A percentile compares a stretch with the other conserved stretches of the same genome.
Conservation (phyloP, 2,888 invertebrate species). For the Watsonalla binaria region DNA sequence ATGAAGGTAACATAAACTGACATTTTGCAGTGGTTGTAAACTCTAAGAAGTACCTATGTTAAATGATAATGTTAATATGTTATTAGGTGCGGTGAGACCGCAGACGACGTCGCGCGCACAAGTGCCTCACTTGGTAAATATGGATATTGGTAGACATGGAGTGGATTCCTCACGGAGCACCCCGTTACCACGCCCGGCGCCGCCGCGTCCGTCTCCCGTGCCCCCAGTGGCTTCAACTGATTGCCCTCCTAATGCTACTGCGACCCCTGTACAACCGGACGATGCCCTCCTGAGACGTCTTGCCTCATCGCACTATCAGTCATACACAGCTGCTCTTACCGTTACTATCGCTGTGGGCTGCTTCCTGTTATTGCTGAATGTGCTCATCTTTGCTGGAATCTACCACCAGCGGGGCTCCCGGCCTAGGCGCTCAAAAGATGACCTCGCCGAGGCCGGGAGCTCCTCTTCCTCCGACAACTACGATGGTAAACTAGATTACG, state of each 20-base stretch:
- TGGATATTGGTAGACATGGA: conserved; percentile 45
- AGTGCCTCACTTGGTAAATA: conserved; percentile 75
- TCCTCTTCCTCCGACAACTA: conserved; percentile 82
- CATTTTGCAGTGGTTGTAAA: neutral
- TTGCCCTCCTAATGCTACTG: conserved; percentile 82
- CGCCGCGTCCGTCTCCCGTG: conserved; percentile 55
- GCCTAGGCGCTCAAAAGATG: conserved; percentile 87
- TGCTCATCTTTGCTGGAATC: conserved; percentile 92
- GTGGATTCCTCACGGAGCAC: conserved; percentile 46
- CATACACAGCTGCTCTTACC: conserved; percentile 92
- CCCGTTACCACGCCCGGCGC: conserved; percentile 66
- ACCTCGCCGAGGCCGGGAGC: conserved; percentile 85
- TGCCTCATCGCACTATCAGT: conserved; percentile 91
- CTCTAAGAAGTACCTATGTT: neutral
- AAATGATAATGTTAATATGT: conserved; percentile 1
- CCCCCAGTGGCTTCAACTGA: conserved; percentile 82
- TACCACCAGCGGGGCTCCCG: conserved; percentile 89
- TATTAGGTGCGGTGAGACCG: conserved; percentile 84
- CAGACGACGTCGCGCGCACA: conserved; percentile 84
- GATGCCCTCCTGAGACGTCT: conserved; percentile 86
- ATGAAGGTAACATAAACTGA: conserved; percentile 80
- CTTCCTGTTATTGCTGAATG: conserved; percentile 88
- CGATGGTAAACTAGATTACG: conserved; percentile 77
- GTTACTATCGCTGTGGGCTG: conserved; percentile 93
- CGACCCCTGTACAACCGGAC: conserved; percentile 71